Evolutionary conservation across 2,888 invertebrate species (phyloP), one percentile per base, ranked within the genome.

Genomic region (Oegoconia quadripuncta): DNA sequence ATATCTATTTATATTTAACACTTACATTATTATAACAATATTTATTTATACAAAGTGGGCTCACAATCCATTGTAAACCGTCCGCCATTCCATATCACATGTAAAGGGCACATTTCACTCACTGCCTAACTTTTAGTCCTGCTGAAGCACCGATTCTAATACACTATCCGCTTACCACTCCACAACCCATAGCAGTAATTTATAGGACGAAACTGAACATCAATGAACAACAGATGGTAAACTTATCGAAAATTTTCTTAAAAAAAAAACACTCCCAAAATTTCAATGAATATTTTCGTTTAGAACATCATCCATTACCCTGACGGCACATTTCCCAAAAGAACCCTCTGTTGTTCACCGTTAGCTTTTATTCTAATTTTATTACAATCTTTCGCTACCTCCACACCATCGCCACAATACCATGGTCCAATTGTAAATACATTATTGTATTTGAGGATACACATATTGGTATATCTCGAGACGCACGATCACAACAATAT

Each of bases 1-100:
- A 71, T 59, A 59, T 67, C 58, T 70, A 74, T 74, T 72, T 77
- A 78, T 74, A 71, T 73, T 74, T 77, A 83, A 84, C 83, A 83
- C 78, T 81, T 83, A 82, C 40, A 58, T 44, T 46, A 48, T 52
- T 58, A 74, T 68, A 74, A 76, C 76, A 78, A 74, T 73, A 70
- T 71, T 23, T n/a, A n/a, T n/a, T 66, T 72, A 72, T 72, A 73
- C 61, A 68, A 60, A 65, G 57, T 54, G 50, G 49, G 42, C 63
- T 67, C 57, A 63, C 73, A 66, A 69, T 69, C 67, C 52, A 59
- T 55, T 57, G 63, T 61, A 47, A n/a, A 54, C 56, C 56, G 48
- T 63, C 52, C 65, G 47, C 64, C 55, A 52, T 59, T 52, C 60
- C 48, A 59, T 84, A 84, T 83, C 84, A 84, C 84, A 80, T 55